Evolutionary conservation across 1,140 invertebrate species (phyloP).

Genomic region (Rhizoglyphus robini): DNA sequence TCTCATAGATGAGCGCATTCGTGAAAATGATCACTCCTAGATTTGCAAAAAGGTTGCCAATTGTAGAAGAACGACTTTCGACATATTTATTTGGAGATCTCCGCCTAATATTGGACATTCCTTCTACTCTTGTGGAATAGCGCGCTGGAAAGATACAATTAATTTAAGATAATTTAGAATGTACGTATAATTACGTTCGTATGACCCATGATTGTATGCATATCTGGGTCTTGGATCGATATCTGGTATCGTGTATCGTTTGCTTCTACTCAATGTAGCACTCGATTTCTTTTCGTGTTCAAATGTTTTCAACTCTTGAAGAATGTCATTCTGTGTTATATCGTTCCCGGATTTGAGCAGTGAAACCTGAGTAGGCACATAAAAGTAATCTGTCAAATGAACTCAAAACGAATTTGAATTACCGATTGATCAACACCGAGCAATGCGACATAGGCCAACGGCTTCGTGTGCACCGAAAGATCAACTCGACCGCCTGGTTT

Average conservation of each 20-base stretch:
- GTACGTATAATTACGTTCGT: no score
- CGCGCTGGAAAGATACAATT: no score
- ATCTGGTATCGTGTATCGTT: no score
- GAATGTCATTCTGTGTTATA: conserved; percentile 39
- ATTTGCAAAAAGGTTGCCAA: conserved; percentile 53
- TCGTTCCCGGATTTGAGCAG: conserved; percentile 52
- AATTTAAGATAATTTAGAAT: no score
- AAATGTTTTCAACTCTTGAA: conserved; percentile 49
- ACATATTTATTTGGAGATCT: conserved; percentile 37
- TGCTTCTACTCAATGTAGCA: no score
- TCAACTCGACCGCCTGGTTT: conserved; percentile 56
- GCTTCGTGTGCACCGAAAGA: conserved; percentile 56
- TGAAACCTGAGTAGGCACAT: no score
- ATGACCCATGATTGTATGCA: no score
- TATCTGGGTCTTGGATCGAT: conserved; percentile 11
- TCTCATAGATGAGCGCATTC: conserved; percentile 43
- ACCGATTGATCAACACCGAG: conserved; percentile 77
- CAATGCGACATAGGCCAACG: conserved; percentile 69
- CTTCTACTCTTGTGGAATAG: no score
- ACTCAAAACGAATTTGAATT: no score
- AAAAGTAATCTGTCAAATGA: no score
- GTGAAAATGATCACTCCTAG: conserved; percentile 59
- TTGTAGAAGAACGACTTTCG: conserved; percentile 49
- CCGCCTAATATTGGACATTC: no score
- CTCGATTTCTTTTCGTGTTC: no score